Evolutionary conservation across 2,797 vertebrate species (phyloP).

Genomic region (Phoxinus dragarum): DNA sequence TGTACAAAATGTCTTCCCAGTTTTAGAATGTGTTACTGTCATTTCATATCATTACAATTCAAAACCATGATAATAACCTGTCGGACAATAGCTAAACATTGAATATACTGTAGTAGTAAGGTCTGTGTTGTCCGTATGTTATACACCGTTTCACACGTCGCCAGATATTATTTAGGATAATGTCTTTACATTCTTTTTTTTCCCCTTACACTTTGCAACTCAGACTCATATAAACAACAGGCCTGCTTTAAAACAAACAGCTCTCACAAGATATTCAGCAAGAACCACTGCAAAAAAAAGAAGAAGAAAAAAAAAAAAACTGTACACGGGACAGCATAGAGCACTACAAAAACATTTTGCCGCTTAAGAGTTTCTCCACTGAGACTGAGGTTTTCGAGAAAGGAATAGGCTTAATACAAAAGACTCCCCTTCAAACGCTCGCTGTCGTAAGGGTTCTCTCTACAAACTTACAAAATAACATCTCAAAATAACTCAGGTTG

Average conservation of each 20-base stretch:
- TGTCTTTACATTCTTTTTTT: constrained; percentile 51
- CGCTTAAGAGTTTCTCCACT: constrained; percentile 13
- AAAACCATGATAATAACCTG: constrained; percentile 41
- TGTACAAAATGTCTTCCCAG: constrained; percentile 48
- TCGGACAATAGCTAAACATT: constrained; percentile 47
- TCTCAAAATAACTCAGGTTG: constrained; percentile 49
- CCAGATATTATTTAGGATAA: constrained; percentile 37
- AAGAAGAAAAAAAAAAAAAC: background rate
- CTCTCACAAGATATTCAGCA: constrained; percentile 48
- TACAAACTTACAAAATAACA: constrained; percentile 54
- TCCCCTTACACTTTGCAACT: background rate
- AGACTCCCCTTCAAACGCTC: constrained; percentile 39
- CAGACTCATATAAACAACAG: constrained; percentile 43
- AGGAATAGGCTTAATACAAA: constrained; percentile 53
- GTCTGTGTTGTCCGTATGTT: constrained; percentile 38
- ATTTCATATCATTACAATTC: constrained; percentile 37
- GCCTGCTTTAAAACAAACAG: constrained; percentile 48
- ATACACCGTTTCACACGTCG: constrained; percentile 28
- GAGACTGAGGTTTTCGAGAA: constrained; percentile 35
- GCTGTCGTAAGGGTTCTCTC: constrained; percentile 39
- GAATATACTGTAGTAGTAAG: constrained; percentile 46
- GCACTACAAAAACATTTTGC: constrained; percentile 52
- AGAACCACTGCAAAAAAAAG: constrained; percentile 21
- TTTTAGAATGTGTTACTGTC: constrained; percentile 29
- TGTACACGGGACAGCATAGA: constrained; percentile 57